Evolutionary conservation across 2,113 vertebrate genomes (phyloP), one percentile per base, ranked within the genome.

Genomic region (Alosa alosa): DNA sequence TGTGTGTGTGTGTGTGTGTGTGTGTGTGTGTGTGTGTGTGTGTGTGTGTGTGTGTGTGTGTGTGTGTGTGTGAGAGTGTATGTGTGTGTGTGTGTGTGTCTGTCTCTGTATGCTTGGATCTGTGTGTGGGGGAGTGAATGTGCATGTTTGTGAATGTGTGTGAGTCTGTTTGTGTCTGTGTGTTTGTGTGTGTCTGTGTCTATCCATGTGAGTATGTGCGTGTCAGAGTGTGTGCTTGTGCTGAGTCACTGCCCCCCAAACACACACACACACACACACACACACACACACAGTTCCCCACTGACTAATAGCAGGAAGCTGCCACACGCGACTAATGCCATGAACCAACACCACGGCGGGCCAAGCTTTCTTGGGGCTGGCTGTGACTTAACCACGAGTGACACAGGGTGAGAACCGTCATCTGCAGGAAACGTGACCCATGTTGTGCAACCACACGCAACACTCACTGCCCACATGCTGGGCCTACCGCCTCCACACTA

Each of bases 351-450:
- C 11, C 36, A 39, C 4, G 3, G 13, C 13, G 36, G 36, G 11
- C 10, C 72, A 41, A 39, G 10, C 31, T 78, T 17, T 78, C 72
- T 39, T 13, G 89, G 81, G 86, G 88, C 84, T 89, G 60, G 22
- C 4, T 39, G 45, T 88, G 91, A 94, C 83, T 91, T 88, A 87
- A 93, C 87, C 82, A 88, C 85, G 83, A 89, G 47, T 90, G 90
- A 93, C 91, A 91, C 82, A 81, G 82, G 81, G 81, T 92, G 87
- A 91, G 84, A 89, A 84, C 60, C 88, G 92, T 91, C 91, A 91
- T 86, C 84, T 88, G 88, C 88, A 87, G 89, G 72, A 13, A 78
- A 87, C 83, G 92, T 17, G 31, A 25, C 88, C 64, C 57, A 55
- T 82, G 86, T 93, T 93, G 91, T 85, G 89, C 90, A 93, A 93